Evolutionary conservation across 1,140 invertebrate genomes (phyloP), one percentile per base, ranked within the genome.

Genomic region (Drosophila athabasca): DNA sequence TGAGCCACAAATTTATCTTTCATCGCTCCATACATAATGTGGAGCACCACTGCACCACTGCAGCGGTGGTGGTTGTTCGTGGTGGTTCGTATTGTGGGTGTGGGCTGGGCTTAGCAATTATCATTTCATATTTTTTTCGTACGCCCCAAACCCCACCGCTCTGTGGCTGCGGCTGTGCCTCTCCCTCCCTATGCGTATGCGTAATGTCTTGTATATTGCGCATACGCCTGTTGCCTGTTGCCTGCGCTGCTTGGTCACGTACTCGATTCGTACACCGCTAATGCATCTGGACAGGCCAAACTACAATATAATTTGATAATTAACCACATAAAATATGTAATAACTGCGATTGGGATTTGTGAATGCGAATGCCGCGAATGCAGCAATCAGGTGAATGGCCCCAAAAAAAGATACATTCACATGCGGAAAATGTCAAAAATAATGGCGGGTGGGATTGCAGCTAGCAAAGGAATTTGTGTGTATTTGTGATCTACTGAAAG

Each of bases 291-390:
- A 83, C 79, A 79, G 69, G 69, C 60, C 52, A 73, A 52, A 73
- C 59, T 61, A 65, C 79, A 74, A 59, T 75, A 70, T 70, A 82
- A 83, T 79, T 83, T 67, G 79, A 78, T 82, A 82, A 82, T 82
- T 83, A 82, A 77, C 75, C 75, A 62, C 75, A 74, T 57, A 75
- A 70, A 69, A 73, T 72, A 13, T 73, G 51, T 73, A 73, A 73
- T 72, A 64, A 71, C 68, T 64, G n/a, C 41, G 60, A 73, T 13
- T 39, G 35, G 35, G 35, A 39, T 13, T 68, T 57, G 66, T 68
- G 66, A 67, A 67, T 67, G 65, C 52, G 35, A 39, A 11, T 39
- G 11, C 53, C 35, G 22, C 39, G 29, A 26, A 5, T 39, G 31
- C 15, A 17, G 24, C 41, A 59, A 46, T 50, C 50, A 35, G 65